Base-by-base conservation (phyloP, 2,888 invertebrate genomes). In the Bugulina stolonifera region DNA sequence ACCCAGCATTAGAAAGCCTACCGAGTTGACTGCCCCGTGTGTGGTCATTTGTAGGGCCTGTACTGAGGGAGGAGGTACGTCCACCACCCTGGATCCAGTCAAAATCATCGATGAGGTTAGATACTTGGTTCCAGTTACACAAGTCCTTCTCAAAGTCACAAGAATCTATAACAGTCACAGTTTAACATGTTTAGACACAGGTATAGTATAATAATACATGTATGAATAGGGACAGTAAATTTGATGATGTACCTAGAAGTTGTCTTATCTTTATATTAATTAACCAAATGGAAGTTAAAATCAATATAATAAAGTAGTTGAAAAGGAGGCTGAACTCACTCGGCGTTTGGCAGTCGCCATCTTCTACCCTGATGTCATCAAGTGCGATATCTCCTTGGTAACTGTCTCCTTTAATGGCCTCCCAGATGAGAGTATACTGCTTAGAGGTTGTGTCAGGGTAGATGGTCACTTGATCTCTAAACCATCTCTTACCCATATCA, bases 21-120 rank as follows among this genome's bases (percentile, higher is more conserved):
- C 76, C 79, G 18, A 75, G 72, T 22, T 69, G 43, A 25, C 80
- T 81, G 18, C 79, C 78, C 57, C 77, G 78, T 0, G 81, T 81
- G 73, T 82, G 82, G 73, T 82, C 82, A 55, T 74, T 75, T 1
- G 73, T 29, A 22, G 78, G 80, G 71, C 80, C 79, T 43, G 78
- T 79, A 22, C 69, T 69, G 0, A 71, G 2, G 3, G 77, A 76
- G 1, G 72, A 34, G 10, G 80, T 78, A 0, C 73, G 5, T 1
- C 78, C 79, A 52, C 73, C 74, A 72, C 79, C 73, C 72, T 75
- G 73, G n/a, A 77, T 77, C 80, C 80, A 80, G 69, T 80, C 78
- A 73, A 77, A 76, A 54, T 79, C 73, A 71, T 79, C 78, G 5
- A 18, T 32, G 32, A 3, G 2, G 5, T 73, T 73, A 18, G 73